A percentile compares a stretch with the other conserved stretches of the same genome.
Evolutionary conservation across 1,140 invertebrate species (phyloP).

Genomic region (Lasioglossum albipes): DNA sequence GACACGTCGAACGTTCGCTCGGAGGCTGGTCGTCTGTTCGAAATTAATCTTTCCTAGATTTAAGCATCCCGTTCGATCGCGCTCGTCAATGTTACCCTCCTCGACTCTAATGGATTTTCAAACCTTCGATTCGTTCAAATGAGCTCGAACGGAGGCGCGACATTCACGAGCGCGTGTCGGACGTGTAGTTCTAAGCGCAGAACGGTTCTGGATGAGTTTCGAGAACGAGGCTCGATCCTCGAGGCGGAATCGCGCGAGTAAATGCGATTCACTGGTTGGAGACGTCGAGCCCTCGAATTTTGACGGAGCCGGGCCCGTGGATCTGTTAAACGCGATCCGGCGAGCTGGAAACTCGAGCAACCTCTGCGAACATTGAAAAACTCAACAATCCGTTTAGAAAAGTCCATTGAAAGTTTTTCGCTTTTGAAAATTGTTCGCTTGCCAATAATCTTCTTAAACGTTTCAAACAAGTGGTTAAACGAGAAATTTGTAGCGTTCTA

Average conservation of each 20-base stretch:
- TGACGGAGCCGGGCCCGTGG: neutral
- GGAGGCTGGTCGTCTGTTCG: conserved; percentile 34
- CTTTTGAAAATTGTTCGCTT: too few species aligned
- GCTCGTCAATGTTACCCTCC: neutral
- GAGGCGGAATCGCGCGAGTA: neutral
- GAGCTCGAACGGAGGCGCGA: fast-evolving
- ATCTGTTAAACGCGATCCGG: too few species aligned
- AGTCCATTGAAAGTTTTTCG: too few species aligned
- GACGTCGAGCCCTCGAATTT: neutral
- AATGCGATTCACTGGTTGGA: neutral
- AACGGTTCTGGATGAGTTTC: neutral
- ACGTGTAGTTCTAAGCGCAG: conserved; percentile 17
- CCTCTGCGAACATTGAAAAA: too few species aligned
- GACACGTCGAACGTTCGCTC: conserved; percentile 15
- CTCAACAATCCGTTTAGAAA: too few species aligned
- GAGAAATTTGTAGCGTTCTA: too few species aligned
- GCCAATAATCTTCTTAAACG: too few species aligned
- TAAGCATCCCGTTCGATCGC: conserved; percentile 13
- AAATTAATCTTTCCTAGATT: conserved; percentile 1
- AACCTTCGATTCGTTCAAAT: too few species aligned
- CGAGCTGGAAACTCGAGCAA: too few species aligned
- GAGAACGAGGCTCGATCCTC: neutral
- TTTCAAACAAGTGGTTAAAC: too few species aligned
- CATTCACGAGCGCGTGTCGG: neutral
- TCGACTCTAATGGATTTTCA: too few species aligned